phyloP scores from a whole-genome alignment of 2,888 invertebrate species.

The Temnothorax ravouxi region DNA sequence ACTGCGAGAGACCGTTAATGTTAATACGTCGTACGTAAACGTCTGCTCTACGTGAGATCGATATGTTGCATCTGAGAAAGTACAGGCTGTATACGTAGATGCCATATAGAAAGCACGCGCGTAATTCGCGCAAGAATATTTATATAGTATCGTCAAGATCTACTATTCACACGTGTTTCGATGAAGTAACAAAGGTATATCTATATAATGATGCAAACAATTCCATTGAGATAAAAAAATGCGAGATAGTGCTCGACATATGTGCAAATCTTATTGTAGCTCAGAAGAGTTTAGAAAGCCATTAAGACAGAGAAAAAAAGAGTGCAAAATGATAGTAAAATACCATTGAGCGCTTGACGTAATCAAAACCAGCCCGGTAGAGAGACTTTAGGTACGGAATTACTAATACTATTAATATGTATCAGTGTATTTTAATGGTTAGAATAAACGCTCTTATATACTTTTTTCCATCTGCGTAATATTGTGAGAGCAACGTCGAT shows the following conservation, averaged over 20 bases:
- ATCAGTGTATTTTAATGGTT: slow-evolving; percentile 84
- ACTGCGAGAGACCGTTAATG: slow-evolving; percentile 73
- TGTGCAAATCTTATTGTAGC: slow-evolving; percentile 71
- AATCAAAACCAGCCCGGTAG: slow-evolving; percentile 86
- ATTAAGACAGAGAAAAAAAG: slow-evolving; percentile 49
- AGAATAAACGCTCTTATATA: slow-evolving; percentile 85
- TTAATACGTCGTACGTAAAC: slow-evolving; percentile 73
- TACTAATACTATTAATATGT: slow-evolving; percentile 85
- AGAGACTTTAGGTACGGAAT: slow-evolving; percentile 85
- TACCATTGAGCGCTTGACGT: slow-evolving; percentile 83
- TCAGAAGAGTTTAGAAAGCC: slow-evolving; percentile 59
- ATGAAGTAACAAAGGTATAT: slow-evolving; percentile 47
- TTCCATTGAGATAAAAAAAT: slow-evolving; percentile 68
- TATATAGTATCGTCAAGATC: slow-evolving; percentile 36
- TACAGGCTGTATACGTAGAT: slow-evolving; percentile 59
- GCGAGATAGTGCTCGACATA: slow-evolving; percentile 64
- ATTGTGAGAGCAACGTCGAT: slow-evolving; percentile 84
- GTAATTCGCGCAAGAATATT: slow-evolving; percentile 52
- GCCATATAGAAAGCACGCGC: slow-evolving; percentile 52
- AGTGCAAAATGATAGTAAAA: slow-evolving; percentile 66
- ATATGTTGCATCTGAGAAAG: slow-evolving; percentile 77
- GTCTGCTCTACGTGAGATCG: slow-evolving; percentile 74
- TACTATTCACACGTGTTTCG: slow-evolving; percentile 51
- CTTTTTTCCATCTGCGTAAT: slow-evolving; percentile 82
- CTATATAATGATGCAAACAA: slow-evolving; percentile 47